Percentiles rank a stretch among this genome's conserved stretches.
Evolutionary conservation across 1,140 invertebrate species (phyloP).

Genomic region (Diorhabda carinulata): DNA sequence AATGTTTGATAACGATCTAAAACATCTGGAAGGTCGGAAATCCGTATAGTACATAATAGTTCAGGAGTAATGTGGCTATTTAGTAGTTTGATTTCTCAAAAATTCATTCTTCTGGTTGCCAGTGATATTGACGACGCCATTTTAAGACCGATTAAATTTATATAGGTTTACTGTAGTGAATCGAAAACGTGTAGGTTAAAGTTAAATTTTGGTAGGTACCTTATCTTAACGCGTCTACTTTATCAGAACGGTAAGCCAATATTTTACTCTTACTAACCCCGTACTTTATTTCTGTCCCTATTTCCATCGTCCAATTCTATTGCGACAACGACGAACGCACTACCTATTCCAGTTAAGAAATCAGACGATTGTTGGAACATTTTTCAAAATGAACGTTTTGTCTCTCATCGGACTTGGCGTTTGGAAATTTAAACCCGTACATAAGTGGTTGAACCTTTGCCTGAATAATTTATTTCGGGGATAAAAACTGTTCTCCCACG

Average conservation of each 20-base stretch:
- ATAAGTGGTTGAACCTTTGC: conserved; percentile 12
- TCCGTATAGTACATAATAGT: no score
- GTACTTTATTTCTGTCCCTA: not conserved
- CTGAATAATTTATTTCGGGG: conserved; percentile 18
- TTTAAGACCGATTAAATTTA: no score
- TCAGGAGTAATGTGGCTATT: no score
- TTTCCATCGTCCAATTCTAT: not conserved
- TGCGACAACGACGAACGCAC: not conserved
- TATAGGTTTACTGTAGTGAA: no score
- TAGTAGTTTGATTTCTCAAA: no score
- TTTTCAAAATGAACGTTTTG: conserved; percentile 8
- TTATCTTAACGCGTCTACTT: not conserved
- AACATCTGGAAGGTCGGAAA: no score
- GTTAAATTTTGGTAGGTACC: not conserved
- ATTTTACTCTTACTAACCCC: not conserved
- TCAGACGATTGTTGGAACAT: conserved; percentile 4
- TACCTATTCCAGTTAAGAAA: not conserved
- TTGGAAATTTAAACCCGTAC: conserved; percentile 15
- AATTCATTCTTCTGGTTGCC: no score
- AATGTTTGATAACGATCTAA: no score
- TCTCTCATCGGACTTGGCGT: conserved; percentile 7
- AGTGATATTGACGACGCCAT: no score
- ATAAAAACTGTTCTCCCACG: conserved; percentile 14
- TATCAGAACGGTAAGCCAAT: not conserved
- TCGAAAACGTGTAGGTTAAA: no score